Conservation (phyloP, 2,113 vertebrate species). For the Malurus melanocephalus region DNA sequence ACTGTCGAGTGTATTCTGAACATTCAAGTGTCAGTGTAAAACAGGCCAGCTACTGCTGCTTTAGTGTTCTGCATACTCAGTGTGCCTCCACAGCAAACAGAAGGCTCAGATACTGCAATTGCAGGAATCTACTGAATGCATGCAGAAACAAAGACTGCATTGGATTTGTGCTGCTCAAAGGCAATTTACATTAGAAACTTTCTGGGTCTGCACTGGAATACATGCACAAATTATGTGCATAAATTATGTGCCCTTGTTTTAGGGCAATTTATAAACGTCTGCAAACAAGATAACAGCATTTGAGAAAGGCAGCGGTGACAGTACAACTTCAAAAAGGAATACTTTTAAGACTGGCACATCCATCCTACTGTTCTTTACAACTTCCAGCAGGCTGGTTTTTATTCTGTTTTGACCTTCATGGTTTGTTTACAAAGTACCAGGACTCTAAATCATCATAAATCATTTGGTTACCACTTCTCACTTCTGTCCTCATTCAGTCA, state of each 20-base stretch:
- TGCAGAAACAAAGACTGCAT: background rate
- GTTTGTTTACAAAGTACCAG: background rate
- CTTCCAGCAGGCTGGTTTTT: background rate
- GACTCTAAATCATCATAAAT: background rate
- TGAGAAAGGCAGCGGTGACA: background rate
- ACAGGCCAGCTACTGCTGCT: background rate
- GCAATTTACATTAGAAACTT: background rate
- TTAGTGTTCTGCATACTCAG: background rate
- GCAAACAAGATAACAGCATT: background rate
- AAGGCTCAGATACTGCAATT: background rate
- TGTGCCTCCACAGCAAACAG: background rate
- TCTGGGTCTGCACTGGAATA: background rate
- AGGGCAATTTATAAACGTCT: background rate
- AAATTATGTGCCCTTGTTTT: background rate
- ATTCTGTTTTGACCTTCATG: background rate
- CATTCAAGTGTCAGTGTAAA: background rate
- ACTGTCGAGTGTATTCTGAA: background rate
- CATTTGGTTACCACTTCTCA: background rate
- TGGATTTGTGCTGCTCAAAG: background rate
- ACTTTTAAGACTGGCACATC: background rate
- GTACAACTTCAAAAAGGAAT: background rate
- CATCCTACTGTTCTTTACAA: background rate
- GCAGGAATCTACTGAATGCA: background rate
- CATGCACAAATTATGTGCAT: fast-evolving
- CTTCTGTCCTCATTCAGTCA: background rate